Evolutionary conservation across 92 coral and sea anemone species (phyloP), one percentile per base, ranked within the genome.

Genomic region (Palythoa caribaeorum): DNA sequence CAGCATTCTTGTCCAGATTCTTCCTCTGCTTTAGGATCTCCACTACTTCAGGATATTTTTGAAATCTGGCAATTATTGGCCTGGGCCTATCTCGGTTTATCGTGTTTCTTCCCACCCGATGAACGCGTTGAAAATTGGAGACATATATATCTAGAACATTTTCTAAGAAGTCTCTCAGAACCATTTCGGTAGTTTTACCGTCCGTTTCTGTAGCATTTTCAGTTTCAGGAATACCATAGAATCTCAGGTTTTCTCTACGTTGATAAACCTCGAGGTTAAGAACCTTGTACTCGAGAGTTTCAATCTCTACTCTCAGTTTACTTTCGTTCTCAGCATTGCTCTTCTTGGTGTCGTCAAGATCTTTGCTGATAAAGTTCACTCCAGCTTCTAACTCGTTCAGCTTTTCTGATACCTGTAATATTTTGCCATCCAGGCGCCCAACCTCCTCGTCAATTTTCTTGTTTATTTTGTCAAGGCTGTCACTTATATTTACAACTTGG

Each of bases 391-490:
- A 28, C 47, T 78, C 69, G 50, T 78, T 78, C 70, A 54, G 83
- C 83, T 78, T 78, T 78, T 52, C 83, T 28, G 83, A 54, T 78
- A 78, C 47, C 83, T 78, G 83, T 78, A 55, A 78, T 11, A 78
- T 9, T 78, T 78, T 78, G 69, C 83, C 69, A 55, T 78, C 70
- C 83, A 78, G 83, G 83, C 70, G 83, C 28, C 83, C 83, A 15
- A 78, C 69, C 83, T 78, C 70, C 70, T 78, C 83, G 83, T 77
- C 83, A 53, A 78, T 78, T 78, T 78, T 78, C 83, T 78, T 78
- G 83, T 78, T 78, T 78, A 78, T 53, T 78, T 78, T 55, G 51
- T 78, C 69, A 54, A 78, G 83, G 83, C 83, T 36, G 83, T 78
- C 83, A 78, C 51, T 78, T 53, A 78, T 78, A 36, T 36, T 78